Conservation (phyloP, 2,113 vertebrate species). For the Hippocampus comes region DNA sequence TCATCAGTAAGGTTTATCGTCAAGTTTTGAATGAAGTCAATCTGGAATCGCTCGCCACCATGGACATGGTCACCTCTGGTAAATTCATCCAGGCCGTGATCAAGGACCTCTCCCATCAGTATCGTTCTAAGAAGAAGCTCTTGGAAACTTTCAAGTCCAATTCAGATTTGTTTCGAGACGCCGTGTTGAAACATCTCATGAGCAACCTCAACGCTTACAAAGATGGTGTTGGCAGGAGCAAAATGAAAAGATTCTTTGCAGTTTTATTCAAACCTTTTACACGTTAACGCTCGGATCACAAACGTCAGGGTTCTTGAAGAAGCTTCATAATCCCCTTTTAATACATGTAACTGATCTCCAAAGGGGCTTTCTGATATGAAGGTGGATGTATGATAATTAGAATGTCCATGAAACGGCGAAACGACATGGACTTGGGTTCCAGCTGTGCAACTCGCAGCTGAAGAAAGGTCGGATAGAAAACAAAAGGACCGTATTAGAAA, state of each 20-base stretch:
- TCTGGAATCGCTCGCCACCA: neutral
- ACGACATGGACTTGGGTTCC: neutral
- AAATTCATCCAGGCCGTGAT: neutral
- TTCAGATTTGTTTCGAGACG: neutral
- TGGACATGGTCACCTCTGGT: slow-evolving; percentile 4
- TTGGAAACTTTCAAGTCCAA: neutral
- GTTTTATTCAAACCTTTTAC: neutral
- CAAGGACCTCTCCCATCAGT: slow-evolving; percentile 1
- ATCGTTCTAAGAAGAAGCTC: neutral
- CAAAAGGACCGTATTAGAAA: neutral
- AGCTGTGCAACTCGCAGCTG: neutral
- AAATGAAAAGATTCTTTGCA: neutral
- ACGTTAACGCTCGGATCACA: neutral
- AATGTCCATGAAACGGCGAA: neutral
- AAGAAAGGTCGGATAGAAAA: too few relatives aligned
- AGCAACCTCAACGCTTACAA: neutral
- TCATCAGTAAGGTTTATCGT: neutral
- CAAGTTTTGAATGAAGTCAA: neutral
- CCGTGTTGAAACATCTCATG: neutral
- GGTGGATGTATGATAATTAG: too few relatives aligned
- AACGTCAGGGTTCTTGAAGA: neutral
- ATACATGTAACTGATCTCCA: neutral
- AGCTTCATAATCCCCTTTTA: neutral
- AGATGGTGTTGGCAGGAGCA: neutral
- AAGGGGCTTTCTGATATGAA: neutral